Evolutionary conservation across 2,113 vertebrate species (phyloP), one percentile per base, ranked within the genome.

Genomic region (Etheostoma spectabile): DNA sequence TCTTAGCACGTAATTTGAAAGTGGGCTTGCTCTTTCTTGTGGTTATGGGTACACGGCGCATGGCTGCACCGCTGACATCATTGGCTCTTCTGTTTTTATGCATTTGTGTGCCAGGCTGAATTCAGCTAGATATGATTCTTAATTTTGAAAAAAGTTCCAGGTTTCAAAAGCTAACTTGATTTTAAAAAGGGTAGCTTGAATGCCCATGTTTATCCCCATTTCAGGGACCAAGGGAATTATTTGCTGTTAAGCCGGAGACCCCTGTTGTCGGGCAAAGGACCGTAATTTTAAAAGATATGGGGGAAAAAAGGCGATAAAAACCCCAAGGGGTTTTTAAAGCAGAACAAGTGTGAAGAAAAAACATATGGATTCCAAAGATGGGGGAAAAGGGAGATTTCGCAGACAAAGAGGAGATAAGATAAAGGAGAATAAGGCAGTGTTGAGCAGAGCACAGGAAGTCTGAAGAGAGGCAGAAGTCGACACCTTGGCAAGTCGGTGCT

Each of bases 51-150:
- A 48, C 1, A 24, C 68, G 33, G 2, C 27, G 15, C 68, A 49
- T 2, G 27, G 63, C 80, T 60, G 15, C 46, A 8, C 30, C 1
- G 1, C 60, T 86, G 86, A 89, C 82, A 73, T 89, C 73, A 78
- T 64, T 15, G 38, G 19, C 67, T 62, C 27, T 45, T 18, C 21
- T 70, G 64, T 51, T 72, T 74, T 72, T 15, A 8, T 61, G 22
- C 15, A 1, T 46, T 59, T 55, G 18, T 67, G 21, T 60, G 59
- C 21, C 63, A 76, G 1, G 8, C 48, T 15, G 5, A 12, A 38
- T 49, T 27, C 7, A n/a, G 22, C 19, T 49, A 22, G 42, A 64
- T 63, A 6, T 8, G 6, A 19, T 46, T 42, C 13, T 57, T 18
- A 7, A 46, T 24, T 59, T 53, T 14, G 4, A 19, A 57, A n/a